Conservation (phyloP, 2,888 invertebrate genomes). For the Adelognathus sp. region DNA sequence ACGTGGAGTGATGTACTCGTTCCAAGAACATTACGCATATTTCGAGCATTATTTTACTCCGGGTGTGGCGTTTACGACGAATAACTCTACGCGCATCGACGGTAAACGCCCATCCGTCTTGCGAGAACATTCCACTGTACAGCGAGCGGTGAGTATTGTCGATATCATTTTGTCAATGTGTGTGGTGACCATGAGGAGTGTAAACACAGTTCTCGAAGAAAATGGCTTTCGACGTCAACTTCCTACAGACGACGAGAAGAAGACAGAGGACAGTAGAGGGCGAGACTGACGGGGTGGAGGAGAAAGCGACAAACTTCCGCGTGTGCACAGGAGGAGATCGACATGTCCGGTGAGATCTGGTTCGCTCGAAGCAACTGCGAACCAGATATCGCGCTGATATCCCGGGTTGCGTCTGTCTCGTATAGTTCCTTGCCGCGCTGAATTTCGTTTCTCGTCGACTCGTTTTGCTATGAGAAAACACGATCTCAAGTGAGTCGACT, state of each 20-base stretch:
- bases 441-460: slow-evolving; percentile 2
- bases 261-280: not conserved
- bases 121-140: too few species aligned
- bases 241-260: not conserved
- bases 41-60: too few species aligned
- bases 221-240: not conserved
- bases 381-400: slow-evolving; percentile 27
- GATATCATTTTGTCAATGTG: not conserved
- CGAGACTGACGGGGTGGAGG: not conserved
- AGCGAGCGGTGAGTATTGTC: too few species aligned
- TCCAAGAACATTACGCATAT: too few species aligned
- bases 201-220: not conserved
- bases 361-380: slow-evolving; percentile 38
- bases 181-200: not conserved
- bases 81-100: not conserved
- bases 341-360: slow-evolving; percentile 43
- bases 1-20: too few species aligned
- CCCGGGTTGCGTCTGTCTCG: not conserved
- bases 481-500: slow-evolving; percentile 38
- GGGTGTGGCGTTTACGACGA: slow-evolving; percentile 10
- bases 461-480: slow-evolving; percentile 31
- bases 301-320: slow-evolving; percentile 33
- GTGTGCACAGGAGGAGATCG: slow-evolving; percentile 3
- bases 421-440: not conserved
- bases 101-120: too few species aligned